phyloP scores from a whole-genome alignment of 2,113 vertebrate genomes.

The Aramus guarauna region DNA sequence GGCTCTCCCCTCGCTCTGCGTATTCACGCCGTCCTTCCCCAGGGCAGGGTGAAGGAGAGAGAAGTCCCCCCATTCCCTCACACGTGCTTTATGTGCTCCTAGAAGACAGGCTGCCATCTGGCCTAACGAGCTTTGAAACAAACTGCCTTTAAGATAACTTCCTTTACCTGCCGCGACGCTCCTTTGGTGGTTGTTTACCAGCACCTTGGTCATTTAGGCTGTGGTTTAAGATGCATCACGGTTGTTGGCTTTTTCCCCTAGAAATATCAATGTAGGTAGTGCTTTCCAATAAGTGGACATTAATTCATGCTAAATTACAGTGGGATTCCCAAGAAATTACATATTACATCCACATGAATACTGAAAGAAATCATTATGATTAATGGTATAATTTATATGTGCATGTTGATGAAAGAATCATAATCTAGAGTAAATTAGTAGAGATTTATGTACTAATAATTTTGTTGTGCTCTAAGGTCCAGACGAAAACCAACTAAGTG shows the following conservation, averaged over 20 bases:
- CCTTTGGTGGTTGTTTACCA: slow-evolving; percentile 14
- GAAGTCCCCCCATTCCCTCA: neutral
- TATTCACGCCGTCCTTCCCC: neutral
- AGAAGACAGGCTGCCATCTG: slow-evolving; percentile 38
- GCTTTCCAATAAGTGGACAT: slow-evolving; percentile 56
- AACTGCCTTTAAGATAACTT: slow-evolving; percentile 42
- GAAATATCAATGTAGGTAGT: slow-evolving; percentile 15
- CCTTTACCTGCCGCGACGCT: neutral
- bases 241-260: neutral
- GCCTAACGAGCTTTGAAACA: slow-evolving; percentile 22
- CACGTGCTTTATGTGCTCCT: neutral
- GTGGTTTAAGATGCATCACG: slow-evolving; percentile 4
- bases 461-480: slow-evolving; percentile 59
- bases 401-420: slow-evolving; percentile 63
- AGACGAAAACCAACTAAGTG: slow-evolving; percentile 27
- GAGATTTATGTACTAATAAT: slow-evolving; percentile 68
- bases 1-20: rapidly evolving
- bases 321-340: slow-evolving; percentile 64
- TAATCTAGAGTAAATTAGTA: slow-evolving; percentile 65
- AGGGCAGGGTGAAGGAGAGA: neutral
- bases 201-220: slow-evolving; percentile 14
- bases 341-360: slow-evolving; percentile 42
- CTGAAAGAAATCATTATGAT: slow-evolving; percentile 65
- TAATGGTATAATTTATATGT: slow-evolving; percentile 69
- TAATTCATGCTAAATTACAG: slow-evolving; percentile 67